Evolutionary conservation across 2,888 invertebrate genomes (phyloP), one percentile per base, ranked within the genome.

Genomic region (Eilema caniola): DNA sequence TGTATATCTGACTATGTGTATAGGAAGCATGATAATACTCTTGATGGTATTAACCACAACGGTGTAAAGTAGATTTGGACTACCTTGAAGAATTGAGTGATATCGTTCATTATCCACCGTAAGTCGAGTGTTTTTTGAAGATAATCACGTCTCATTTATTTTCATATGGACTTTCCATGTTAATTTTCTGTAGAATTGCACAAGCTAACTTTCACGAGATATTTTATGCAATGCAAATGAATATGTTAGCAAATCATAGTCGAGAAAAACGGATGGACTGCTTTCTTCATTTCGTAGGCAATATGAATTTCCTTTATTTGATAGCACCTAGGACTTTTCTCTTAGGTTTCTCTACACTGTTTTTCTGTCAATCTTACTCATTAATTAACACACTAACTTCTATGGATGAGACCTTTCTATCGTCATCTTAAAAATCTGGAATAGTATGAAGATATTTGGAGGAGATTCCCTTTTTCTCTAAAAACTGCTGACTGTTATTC

Each of bases 201-300:
- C 53, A n/a, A 53, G 20, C 20, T 47, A 47, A 53, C 53, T 53
- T 53, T 53, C 53, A 53, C 53, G n/a, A 53, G n/a, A 53, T 53
- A 53, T 53, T n/a, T 53, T 53, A 53, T 53, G 53, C 53, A 53
- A 53, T 53, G 53, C 53, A 53, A 53, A 53, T 53, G 53, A 53
- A 53, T 53, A 8, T 53, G n/a, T 53, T n/a, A 53, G 53, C n/a
- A 53, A 53, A 53, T 53, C 53, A 8, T 8, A 53, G n/a, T 2
- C n/a, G n/a, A 53, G 53, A 53, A n/a, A n/a, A 53, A 53, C n/a
- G n/a, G 7, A n/a, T 53, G 2, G n/a, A 10, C n/a, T 53, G 53
- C 53, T 53, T 53, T 53, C 53, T 53, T 53, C 53, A n/a, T n/a
- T 53, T 20, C n/a, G n/a, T 53, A 53, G 53, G n/a, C 0, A 53